phyloP scores from a whole-genome alignment of 2,888 invertebrate species.

The Periphyllus acericola region DNA sequence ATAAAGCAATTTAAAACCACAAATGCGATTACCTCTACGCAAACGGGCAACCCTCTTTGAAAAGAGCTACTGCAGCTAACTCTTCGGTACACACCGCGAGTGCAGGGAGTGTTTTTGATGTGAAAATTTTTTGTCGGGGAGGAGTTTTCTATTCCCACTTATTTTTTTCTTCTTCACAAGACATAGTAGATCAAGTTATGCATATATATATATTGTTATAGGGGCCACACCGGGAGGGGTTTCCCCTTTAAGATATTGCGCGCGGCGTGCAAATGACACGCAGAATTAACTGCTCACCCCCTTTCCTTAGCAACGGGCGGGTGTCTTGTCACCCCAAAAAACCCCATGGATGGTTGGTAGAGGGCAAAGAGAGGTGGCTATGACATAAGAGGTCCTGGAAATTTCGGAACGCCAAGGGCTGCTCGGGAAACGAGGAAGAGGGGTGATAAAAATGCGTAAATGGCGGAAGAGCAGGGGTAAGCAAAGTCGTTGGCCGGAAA shows the following conservation, averaged over 20 bases:
- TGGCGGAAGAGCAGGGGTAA: constrained; percentile 51
- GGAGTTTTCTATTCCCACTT: constrained; percentile 44
- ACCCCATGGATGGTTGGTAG: constrained; percentile 15
- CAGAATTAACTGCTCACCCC: constrained; percentile 63
- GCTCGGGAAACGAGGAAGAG: constrained; percentile 16
- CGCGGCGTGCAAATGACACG: constrained; percentile 64
- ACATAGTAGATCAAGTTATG: constrained; percentile 40
- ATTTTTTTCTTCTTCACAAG: constrained; percentile 24
- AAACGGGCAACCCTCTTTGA: constrained; percentile 39
- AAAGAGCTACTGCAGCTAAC: not conserved
- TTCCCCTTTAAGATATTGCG: constrained; percentile 59
- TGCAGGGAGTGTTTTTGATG: constrained; percentile 53
- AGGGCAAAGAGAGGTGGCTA: constrained; percentile 18
- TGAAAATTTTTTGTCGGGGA: constrained; percentile 48
- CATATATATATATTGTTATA: not conserved
- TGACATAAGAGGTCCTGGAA: constrained; percentile 61
- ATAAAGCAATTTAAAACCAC: constrained; percentile 39
- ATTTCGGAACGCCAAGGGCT: constrained; percentile 45
- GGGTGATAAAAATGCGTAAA: constrained; percentile 59
- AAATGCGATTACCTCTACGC: constrained; percentile 4
- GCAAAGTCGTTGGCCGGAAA: constrained; percentile 61
- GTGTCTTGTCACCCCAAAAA: constrained; percentile 60
- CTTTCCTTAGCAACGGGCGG: constrained; percentile 15
- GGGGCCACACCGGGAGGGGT: constrained; percentile 19
- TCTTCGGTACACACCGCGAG: not conserved